Evolutionary conservation across 2,888 invertebrate species (phyloP), one percentile per base, ranked within the genome.

Genomic region (Podabrus alpinus): DNA sequence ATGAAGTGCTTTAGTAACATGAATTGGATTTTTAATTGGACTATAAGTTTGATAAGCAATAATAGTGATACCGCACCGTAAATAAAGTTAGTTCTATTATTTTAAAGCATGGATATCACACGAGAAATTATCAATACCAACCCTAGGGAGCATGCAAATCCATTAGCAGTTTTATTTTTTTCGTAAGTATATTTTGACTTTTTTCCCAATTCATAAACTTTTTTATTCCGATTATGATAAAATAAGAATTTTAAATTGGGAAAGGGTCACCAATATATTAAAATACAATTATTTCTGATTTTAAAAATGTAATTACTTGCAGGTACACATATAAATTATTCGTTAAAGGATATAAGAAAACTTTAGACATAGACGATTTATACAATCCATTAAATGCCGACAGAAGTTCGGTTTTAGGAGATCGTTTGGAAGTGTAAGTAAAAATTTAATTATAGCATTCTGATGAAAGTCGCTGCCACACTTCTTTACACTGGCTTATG

Each of bases 311-410:
- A 0, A n/a, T 45, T n/a, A 77, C 79, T 87, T 89, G 59, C 84
- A 94, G 94, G 87, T 96, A 95, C 92, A 93, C 94, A 72, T 88
- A 94, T 83, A 93, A 92, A 7, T 88, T 94, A 82, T 95, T 95
- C 87, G 92, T 90, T 80, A 92, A 92, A 83, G 96, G 96, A 0
- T 92, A 92, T 81, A 90, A 89, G 73, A 92, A 94, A 81, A 92
- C 92, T 68, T 86, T 97, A 67, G 93, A 93, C 78, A 89, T 92
- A 64, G 89, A 90, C 21, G 97, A 97, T 86, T 88, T 97, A 62
- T 93, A 93, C 83, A 91, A 92, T 81, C 92, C 95, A 0, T 88
- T 93, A 67, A 88, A 87, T 59, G 88, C 88, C 19, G 96, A 95
- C 85, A 89, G 90, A 82, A 95, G 96, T n/a, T 89, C 89, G 82